Base-by-base conservation (phyloP, 2,797 vertebrate genomes). In the Mycteria americana region DNA sequence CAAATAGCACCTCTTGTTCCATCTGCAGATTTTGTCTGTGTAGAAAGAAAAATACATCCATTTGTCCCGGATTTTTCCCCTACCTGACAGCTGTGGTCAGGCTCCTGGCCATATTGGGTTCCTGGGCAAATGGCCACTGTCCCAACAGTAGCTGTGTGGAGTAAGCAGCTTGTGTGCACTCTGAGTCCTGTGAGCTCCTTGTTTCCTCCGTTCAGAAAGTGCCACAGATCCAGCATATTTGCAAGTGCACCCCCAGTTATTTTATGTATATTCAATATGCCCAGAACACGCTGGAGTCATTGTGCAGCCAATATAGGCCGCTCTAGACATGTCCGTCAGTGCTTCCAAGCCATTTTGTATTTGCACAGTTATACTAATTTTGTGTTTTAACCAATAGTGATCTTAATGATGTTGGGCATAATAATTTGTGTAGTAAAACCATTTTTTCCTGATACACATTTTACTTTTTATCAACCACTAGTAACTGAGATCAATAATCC, bases 161-260 rank as follows among this genome's bases (percentile, higher is more conserved):
- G 3, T 3, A 7, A 18, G 63, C 0, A 2, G 54, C 21, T 24
- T 1, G 4, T 12, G 24, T 0, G 1, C 5, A 0, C 30, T 9
- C 6, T 1, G 0, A 8, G 37, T 4, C 25, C n/a, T 7, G 5
- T 1, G 0, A 22, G n/a, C 21, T 43, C 37, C 17, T 6, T 27
- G 45, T 28, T 23, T 16, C 46, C 7, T 11, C 50, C 4, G 4
- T 9, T 41, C 43, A 2, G 19, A 12, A 54, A 1, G 28, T 28
- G 30, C 18, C 37, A 2, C 33, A 4, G 2, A 11, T 50, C 28
- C 16, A 5, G 7, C n/a, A 2, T n/a, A 0, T 37, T 13, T 3
- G 10, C 19, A 11, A 27, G 50, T 2, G 24, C 13, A 15, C 35
- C 35, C 45, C 11, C 23, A 1, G 18, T 53, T 56, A 7, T 2